Evolutionary conservation across 23 tunicate species (phyloP).

Genomic region (Trididemnum clinides): DNA sequence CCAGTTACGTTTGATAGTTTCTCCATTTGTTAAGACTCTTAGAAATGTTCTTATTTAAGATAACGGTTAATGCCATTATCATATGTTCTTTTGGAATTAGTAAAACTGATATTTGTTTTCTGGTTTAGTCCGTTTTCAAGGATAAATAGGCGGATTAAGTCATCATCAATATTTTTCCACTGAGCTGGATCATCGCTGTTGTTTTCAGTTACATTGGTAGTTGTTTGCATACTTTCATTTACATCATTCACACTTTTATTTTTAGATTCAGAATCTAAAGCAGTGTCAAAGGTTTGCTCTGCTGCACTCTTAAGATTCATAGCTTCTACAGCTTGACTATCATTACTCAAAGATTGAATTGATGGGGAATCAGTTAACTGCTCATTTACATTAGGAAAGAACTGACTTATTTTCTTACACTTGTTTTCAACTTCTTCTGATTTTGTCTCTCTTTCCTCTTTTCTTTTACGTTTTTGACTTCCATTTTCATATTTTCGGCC

Average conservation of each 20-base stretch:
- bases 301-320: neutral
- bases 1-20: conserved; percentile 23
- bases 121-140: conserved; percentile 16
- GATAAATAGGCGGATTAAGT: conserved; percentile 9
- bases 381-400: no score
- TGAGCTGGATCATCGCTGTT: conserved; percentile 26
- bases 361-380: no score
- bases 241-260: neutral
- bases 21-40: conserved; percentile 25
- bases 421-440: no score
- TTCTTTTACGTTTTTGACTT: no score
- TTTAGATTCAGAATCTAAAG: neutral
- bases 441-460: no score
- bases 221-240: conserved; percentile 4
- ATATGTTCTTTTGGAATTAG: conserved; percentile 11
- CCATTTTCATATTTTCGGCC: no score
- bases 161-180: conserved; percentile 26
- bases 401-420: no score
- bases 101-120: conserved; percentile 23
- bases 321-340: no score
- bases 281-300: neutral
- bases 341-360: no score
- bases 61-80: conserved; percentile 14
- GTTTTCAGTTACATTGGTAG: conserved; percentile 8
- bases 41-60: conserved; percentile 2